These are phyloP conservation scores for Aethes cnicana DNA, from an alignment of 2,888 invertebrate species.

Conservation along the genomic window DNA sequence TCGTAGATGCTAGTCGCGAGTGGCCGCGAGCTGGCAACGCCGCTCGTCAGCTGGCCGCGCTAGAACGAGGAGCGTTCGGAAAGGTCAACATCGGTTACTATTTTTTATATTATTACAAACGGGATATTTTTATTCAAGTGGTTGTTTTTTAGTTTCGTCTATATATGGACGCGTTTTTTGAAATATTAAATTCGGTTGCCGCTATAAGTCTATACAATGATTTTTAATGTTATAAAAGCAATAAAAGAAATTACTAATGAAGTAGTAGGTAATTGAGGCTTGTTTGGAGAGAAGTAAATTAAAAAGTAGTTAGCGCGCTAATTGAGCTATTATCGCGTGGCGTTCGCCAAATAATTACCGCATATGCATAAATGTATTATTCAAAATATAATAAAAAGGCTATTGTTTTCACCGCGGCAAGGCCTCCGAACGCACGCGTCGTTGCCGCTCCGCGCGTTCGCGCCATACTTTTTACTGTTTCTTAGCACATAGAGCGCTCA, in stretches of 20 bases:
- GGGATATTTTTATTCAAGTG: constrained; percentile 56
- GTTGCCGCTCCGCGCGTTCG: constrained; percentile 76
- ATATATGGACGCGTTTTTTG: constrained; percentile 2
- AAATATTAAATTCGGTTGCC: neutral
- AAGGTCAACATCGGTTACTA: constrained; percentile 80
- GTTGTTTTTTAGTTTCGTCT: constrained; percentile 51
- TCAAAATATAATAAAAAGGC: constrained; percentile 57
- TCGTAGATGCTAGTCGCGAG: constrained; percentile 54
- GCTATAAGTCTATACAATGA: too few relatives aligned
- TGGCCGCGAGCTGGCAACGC: constrained; percentile 68
- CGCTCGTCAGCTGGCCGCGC: constrained; percentile 78
- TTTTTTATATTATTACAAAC: constrained; percentile 63
- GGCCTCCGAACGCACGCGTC: constrained; percentile 71
- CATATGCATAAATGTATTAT: constrained; percentile 48
- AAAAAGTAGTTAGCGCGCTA: constrained; percentile 3
- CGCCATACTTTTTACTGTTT: constrained; percentile 84
- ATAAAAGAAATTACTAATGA: neutral
- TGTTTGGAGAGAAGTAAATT: neutral
- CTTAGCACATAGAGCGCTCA: constrained; percentile 81
- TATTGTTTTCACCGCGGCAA: constrained; percentile 77
- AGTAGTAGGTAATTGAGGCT: neutral
- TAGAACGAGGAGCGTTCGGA: constrained; percentile 74
- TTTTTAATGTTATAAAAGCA: neutral
- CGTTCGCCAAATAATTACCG: constrained; percentile 29
- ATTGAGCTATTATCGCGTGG: constrained; percentile 19